Evolutionary conservation across 2,113 vertebrate genomes (phyloP), one percentile per base, ranked within the genome.

Genomic region (Odobenus rosmarus): DNA sequence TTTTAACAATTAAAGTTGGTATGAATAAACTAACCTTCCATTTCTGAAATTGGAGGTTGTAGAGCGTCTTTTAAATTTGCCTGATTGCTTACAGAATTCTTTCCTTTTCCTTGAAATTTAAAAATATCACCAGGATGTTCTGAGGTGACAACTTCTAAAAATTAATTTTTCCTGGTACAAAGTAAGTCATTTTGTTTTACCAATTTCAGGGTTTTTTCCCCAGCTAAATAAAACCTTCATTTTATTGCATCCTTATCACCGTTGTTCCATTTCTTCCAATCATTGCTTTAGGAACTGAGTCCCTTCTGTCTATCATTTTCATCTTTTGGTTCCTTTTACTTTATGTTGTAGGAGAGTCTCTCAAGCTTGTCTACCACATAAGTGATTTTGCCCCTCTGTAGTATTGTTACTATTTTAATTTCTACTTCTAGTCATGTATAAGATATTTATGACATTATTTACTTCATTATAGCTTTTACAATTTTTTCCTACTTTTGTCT

Each of bases 401-500:
- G 14, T 42, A 11, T 80, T 64, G 31, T 80, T 64, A 36, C 26
- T 84, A 82, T 92, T 92, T 93, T 92, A 93, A 72, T 89, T 88
- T 84, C 36, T 85, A 71, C 19, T 89, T 83, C 31, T 71, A 64
- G 51, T 42, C 46, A 91, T 49, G 11, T 55, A 26, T 92, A 86
- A 72, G 81, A 74, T 77, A 72, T 39, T 62, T 93, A 77, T 82
- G 24, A 61, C 4, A 42, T 82, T 90, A 90, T 80, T 88, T 92
- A 16, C 46, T 89, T 84, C n/a, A 85, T 39, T 88, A 85, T 53
- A 42, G 49, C 16, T 74, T 93, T 94, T 46, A 42, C 28, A 28
- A 11, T 80, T 36, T 67, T 24, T 77, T 88, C 46, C 11, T 4
- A 92, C 9, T 31, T 96, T 5, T 42, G 42, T 77, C 42, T 88